Evolutionary conservation across 2,797 vertebrate genomes (phyloP).

Genomic region (Fistularia commersonii): DNA sequence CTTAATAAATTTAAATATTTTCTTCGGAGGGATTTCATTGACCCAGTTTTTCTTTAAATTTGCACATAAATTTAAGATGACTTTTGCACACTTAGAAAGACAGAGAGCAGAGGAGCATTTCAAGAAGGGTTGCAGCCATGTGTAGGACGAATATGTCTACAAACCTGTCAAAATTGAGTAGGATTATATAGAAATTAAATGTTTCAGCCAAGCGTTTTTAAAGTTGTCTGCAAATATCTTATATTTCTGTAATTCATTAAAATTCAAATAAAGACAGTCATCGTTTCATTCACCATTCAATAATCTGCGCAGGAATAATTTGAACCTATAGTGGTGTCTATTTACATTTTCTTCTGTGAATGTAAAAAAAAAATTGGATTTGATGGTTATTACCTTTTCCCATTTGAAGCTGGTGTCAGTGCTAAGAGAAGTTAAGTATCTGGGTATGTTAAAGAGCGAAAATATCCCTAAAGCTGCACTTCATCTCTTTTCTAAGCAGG

Average conservation of each 20-base stretch:
- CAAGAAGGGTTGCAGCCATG: background rate
- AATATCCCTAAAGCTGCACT: slow-evolving; percentile 71
- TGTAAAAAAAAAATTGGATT: slow-evolving; percentile 2
- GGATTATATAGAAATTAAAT: too few relatives aligned
- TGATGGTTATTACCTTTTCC: slow-evolving; percentile 1
- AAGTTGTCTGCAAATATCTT: background rate
- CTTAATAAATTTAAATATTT: too few relatives aligned
- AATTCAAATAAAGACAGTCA: background rate
- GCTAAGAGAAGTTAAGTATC: slow-evolving; percentile 76
- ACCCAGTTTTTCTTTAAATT: too few relatives aligned
- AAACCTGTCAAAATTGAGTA: too few relatives aligned
- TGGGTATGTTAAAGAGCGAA: slow-evolving; percentile 70
- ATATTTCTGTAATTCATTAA: background rate
- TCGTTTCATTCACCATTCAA: background rate
- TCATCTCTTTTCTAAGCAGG: slow-evolving; percentile 70
- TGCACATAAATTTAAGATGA: background rate
- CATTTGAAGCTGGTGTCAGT: slow-evolving; percentile 72
- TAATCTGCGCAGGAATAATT: background rate
- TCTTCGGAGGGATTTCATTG: too few relatives aligned
- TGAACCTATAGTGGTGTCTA: background rate
- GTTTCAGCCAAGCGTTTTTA: background rate
- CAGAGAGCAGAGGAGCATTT: too few relatives aligned
- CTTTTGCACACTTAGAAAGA: background rate
- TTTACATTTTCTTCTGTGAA: background rate
- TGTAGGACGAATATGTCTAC: too few relatives aligned